Base-by-base conservation (phyloP, 1,140 invertebrate genomes). In the Anadara kagoshimensis region DNA sequence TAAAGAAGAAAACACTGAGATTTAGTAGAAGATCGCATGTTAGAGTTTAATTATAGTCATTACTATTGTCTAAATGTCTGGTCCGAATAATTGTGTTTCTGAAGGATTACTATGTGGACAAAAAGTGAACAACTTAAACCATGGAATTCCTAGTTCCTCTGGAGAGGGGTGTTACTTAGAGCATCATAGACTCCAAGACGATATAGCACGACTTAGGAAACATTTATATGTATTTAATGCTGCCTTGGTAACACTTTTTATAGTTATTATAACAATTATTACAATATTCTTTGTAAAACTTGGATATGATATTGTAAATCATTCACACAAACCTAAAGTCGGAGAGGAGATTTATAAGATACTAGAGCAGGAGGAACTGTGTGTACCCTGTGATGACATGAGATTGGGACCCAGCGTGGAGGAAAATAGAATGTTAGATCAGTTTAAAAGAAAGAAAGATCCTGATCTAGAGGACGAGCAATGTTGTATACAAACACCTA, bases 321-420 rank as follows among this genome's bases (percentile, higher is more conserved):
- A 85, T 72, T 77, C 76, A 36, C 83, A 85, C 66, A 77, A 80
- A 53, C 83, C 83, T 1, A 85, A 85, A 68, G 79, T 85, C 12
- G 81, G 83, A 51, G 83, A 81, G 73, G 77, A 81, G 67, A 77
- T 83, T 51, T 61, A 78, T n/a, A 78, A 75, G 43, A 79, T 85
- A 64, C 58, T 83, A 54, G 76, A 85, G 43, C 45, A 73, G 10
- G 77, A 83, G 47, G 79, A 82, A 58, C 56, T 85, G 45, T 85
- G 83, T 71, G 73, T 85, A 58, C 73, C 76, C 4, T 85, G 83
- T 75, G 66, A 72, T 56, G 77, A 78, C 45, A 73, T 85, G 4
- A 22, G 76, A n/a, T 66, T 82, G 12, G 83, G 83, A n/a, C 83
- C 83, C n/a, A 80, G 78, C 49, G 79, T 51, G 0, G 76, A 85